Percentiles rank a stretch among this genome's conserved stretches.
phyloP scores from a whole-genome alignment of 2,888 invertebrate species.

The Teleogryllus oceanicus region DNA sequence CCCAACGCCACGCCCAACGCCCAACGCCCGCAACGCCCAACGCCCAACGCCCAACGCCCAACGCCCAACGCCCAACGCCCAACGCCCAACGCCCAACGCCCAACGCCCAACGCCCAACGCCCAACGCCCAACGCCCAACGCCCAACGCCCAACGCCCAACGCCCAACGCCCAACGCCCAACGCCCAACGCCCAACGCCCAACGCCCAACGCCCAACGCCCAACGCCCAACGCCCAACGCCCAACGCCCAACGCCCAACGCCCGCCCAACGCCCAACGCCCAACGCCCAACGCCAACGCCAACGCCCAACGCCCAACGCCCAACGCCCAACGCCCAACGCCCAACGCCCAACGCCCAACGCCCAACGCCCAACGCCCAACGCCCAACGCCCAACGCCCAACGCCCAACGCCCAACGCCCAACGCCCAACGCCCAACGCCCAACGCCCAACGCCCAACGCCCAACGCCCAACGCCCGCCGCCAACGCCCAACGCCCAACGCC shows the following conservation, averaged over 20 bases:
- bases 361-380: not conserved
- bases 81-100: not conserved
- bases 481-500: not conserved
- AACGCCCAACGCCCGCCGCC: not conserved
- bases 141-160: not conserved
- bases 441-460: too few relatives aligned
- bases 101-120: not conserved
- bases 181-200: not conserved
- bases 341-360: not conserved
- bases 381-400: not conserved
- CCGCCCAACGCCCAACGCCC: not conserved
- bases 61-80: too few relatives aligned
- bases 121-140: not conserved
- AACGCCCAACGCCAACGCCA: not conserved
- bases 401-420: not conserved
- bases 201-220: not conserved
- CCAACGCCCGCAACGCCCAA: not conserved
- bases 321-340: not conserved
- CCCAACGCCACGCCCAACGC: not conserved
- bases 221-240: not conserved
- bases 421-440: not conserved
- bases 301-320: not conserved
- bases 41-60: not conserved
- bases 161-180: not conserved
- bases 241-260: not conserved